phyloP scores from a whole-genome alignment of 1,140 invertebrate species.

The Bombyx mori region DNA sequence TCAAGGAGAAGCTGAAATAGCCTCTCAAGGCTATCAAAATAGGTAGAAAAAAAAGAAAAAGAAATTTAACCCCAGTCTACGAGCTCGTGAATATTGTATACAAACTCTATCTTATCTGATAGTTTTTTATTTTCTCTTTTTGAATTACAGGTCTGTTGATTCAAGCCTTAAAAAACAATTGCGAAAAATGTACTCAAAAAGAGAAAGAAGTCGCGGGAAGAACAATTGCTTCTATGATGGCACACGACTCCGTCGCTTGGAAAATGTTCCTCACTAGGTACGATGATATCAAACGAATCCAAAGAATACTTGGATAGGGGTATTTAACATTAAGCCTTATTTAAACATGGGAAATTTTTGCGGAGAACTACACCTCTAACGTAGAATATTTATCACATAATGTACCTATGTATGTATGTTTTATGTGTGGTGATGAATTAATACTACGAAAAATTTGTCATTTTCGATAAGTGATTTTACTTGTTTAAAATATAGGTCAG shows the following conservation, averaged over 20 bases:
- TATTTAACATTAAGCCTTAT: no score
- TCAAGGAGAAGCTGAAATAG: no score
- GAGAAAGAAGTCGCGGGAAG: conserved; percentile 47
- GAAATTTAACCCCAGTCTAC: background rate
- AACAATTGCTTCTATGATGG: conserved; percentile 49
- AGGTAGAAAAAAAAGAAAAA: no score
- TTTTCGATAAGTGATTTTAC: background rate
- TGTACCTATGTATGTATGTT: background rate
- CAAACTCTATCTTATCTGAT: background rate
- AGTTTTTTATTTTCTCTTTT: background rate
- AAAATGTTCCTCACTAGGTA: conserved; percentile 62
- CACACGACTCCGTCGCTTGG: conserved; percentile 42
- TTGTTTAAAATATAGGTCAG: conserved; percentile 25
- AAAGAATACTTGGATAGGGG: conserved; percentile 40
- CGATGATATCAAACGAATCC: conserved; percentile 34
- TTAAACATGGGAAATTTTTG: no score
- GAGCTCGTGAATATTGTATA: background rate
- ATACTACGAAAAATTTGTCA: background rate
- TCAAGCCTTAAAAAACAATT: conserved; percentile 52
- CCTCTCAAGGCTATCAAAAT: no score
- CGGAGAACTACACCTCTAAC: no score
- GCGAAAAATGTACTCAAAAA: conserved; percentile 32
- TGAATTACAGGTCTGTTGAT: conserved; percentile 39
- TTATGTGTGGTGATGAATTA: background rate
- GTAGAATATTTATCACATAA: no score